phyloP scores from a whole-genome alignment of 2,888 invertebrate genomes.

The Platypus cylindrus region DNA sequence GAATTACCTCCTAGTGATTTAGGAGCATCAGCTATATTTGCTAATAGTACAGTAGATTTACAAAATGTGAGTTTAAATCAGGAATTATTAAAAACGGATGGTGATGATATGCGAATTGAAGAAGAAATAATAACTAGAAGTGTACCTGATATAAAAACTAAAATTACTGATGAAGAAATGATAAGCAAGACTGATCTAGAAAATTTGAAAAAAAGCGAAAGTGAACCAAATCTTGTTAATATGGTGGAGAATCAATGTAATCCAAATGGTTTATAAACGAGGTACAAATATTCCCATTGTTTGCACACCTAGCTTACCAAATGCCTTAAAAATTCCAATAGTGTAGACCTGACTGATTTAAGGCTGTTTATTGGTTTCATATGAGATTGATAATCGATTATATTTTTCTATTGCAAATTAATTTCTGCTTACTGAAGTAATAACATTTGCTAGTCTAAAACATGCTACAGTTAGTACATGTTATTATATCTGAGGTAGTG shows the following conservation, averaged over 20 bases:
- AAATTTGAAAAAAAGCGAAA: constrained; percentile 45
- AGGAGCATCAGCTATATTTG: constrained; percentile 65
- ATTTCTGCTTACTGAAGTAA: too few species aligned
- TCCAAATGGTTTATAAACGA: constrained; percentile 7
- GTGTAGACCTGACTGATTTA: too few species aligned
- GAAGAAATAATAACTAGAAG: constrained; percentile 44
- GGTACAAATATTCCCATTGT: not conserved
- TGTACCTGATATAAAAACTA: constrained; percentile 45
- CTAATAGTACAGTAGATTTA: constrained; percentile 74
- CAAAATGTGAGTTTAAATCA: constrained; percentile 75
- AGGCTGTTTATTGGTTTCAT: too few species aligned
- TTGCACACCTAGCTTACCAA: too few species aligned
- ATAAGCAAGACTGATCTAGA: constrained; percentile 30
- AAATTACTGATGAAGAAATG: constrained; percentile 28
- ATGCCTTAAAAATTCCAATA: too few species aligned
- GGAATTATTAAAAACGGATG: constrained; percentile 42
- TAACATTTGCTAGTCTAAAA: too few species aligned
- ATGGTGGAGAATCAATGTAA: constrained; percentile 7
- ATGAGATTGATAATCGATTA: too few species aligned
- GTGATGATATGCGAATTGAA: constrained; percentile 31
- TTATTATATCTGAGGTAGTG: too few species aligned
- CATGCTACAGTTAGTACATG: too few species aligned
- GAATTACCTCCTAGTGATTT: constrained; percentile 38
- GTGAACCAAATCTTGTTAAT: constrained; percentile 39
- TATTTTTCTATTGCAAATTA: too few species aligned